Percentiles rank a stretch among this genome's conserved stretches.
Evolutionary conservation across 2,113 vertebrate species (phyloP).

Genomic region (Paedocypris sp.): DNA sequence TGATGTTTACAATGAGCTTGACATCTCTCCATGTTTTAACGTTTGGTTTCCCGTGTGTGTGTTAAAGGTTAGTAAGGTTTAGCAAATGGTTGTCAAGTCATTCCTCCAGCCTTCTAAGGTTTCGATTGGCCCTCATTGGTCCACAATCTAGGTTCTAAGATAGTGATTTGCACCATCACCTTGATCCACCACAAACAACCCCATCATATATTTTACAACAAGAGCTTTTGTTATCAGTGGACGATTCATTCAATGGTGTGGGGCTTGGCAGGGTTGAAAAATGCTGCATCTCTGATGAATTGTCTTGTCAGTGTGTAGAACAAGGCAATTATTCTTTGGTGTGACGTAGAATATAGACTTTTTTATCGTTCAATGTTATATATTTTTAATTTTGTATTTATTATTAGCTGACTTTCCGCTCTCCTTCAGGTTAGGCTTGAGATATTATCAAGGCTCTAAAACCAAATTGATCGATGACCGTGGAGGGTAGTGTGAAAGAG

Average conservation of each 20-base stretch:
- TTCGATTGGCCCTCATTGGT: neutral
- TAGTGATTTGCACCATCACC: neutral
- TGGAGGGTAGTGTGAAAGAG: no score
- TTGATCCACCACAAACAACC: neutral
- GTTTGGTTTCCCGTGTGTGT: neutral
- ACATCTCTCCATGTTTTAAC: no score
- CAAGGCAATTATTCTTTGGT: no score
- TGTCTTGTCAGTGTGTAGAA: no score
- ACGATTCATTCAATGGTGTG: neutral
- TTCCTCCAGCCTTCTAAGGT: neutral
- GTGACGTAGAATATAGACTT: no score
- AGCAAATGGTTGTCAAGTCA: slow-evolving; percentile 1
- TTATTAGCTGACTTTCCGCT: no score
- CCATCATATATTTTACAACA: neutral
- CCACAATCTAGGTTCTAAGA: neutral
- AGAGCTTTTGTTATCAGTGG: neutral
- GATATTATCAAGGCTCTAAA: no score
- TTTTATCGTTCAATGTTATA: no score
- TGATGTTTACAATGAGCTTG: no score
- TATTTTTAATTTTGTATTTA: no score
- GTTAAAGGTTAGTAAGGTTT: slow-evolving; percentile 24
- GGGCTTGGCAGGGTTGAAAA: neutral
- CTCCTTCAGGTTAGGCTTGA: no score
- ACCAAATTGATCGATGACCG: no score
- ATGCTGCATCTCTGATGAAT: neutral